Evolutionary conservation across 2,113 vertebrate species (phyloP).

Genomic region (Sylvietta virens): DNA sequence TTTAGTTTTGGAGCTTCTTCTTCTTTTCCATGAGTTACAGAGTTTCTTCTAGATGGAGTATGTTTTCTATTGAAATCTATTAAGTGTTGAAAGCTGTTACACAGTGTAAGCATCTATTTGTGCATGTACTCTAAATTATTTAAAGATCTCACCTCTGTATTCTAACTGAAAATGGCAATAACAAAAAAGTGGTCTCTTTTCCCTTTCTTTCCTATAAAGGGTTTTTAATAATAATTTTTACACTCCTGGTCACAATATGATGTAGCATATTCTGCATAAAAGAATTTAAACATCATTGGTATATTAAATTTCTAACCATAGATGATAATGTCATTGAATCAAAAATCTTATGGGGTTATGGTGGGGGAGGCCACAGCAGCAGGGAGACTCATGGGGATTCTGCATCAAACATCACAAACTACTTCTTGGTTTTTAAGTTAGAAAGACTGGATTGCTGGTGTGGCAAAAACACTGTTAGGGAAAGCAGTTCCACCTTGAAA

Average conservation of each 20-base stretch:
- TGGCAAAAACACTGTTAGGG: not conserved
- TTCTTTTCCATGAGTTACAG: not conserved
- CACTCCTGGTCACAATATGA: not conserved
- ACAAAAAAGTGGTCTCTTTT: not conserved
- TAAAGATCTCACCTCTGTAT: not conserved
- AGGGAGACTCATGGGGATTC: not conserved
- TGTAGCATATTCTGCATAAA: not conserved
- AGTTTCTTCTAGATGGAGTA: not conserved
- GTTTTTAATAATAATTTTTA: not conserved
- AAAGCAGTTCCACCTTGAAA: not conserved
- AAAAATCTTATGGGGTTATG: not conserved
- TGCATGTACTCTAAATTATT: not conserved
- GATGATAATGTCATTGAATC: not conserved
- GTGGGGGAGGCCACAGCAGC: not conserved
- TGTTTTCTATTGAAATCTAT: not conserved
- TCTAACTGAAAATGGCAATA: not conserved
- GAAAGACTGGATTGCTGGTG: not conserved
- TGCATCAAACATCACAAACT: not conserved
- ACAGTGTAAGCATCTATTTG: not conserved
- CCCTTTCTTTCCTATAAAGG: not conserved
- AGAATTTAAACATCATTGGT: not conserved
- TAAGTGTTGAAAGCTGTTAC: not conserved
- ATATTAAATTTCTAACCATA: not conserved
- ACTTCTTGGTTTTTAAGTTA: not conserved
- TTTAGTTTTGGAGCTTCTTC: not conserved